A percentile compares a stretch with the other conserved stretches of the same genome.
Evolutionary conservation across 2,797 vertebrate species (phyloP).

Genomic region (Sebastes reedi): DNA sequence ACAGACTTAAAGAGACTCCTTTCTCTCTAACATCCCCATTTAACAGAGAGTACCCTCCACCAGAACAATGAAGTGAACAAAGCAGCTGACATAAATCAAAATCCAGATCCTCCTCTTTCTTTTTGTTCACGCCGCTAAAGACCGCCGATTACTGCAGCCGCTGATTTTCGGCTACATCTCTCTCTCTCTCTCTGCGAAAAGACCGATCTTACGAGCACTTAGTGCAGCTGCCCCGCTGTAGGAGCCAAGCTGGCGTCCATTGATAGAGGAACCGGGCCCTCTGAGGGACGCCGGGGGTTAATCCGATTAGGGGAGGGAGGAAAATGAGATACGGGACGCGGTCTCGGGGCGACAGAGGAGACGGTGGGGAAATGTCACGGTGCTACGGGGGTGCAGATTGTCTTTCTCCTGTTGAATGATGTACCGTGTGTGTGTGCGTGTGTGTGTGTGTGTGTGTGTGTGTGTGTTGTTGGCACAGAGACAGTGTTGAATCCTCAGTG

Average conservation of each 20-base stretch:
- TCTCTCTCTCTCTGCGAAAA: constrained; percentile 26
- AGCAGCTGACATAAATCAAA: constrained; percentile 37
- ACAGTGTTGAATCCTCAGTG: constrained; percentile 9
- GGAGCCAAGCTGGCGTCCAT: constrained; percentile 51
- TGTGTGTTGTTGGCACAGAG: constrained; percentile 6
- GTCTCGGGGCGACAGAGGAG: constrained; percentile 2
- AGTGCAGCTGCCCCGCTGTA: constrained; percentile 36
- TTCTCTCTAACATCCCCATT: constrained; percentile 1
- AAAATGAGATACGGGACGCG: constrained; percentile 54
- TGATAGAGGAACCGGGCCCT: constrained; percentile 37
- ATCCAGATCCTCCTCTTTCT: constrained; percentile 35
- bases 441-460: constrained; percentile 4
- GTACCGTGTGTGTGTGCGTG: not conserved
- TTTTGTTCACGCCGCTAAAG: constrained; percentile 33
- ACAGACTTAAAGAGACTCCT: constrained; percentile 8
- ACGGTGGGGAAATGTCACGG: constrained; percentile 46
- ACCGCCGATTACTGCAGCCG: constrained; percentile 21
- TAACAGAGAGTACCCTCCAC: constrained; percentile 20
- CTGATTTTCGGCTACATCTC: constrained; percentile 14
- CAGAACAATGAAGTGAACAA: constrained; percentile 33
- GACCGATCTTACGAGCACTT: constrained; percentile 17
- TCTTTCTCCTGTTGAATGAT: constrained; percentile 26
- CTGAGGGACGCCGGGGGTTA: constrained; percentile 35
- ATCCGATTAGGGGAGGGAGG: constrained; percentile 63
- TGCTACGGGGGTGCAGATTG: constrained; percentile 9